Evolutionary conservation across 2,113 vertebrate genomes (phyloP), one percentile per base, ranked within the genome.

Genomic region (Castor canadensis): DNA sequence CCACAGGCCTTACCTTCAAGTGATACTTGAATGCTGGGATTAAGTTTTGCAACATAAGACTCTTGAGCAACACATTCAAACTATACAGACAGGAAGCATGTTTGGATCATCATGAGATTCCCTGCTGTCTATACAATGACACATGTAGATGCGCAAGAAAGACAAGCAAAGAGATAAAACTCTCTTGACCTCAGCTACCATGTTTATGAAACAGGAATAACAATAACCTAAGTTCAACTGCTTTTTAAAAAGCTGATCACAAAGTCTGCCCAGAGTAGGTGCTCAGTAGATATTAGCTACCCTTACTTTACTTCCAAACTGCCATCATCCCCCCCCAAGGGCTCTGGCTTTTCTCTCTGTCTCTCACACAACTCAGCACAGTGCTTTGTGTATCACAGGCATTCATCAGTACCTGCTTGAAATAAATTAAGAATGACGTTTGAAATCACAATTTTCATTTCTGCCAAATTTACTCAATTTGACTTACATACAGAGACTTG

Each of bases 311-410:
- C 54, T 32, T 77, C 30, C 1, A 9, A 82, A 30, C 67, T 19
- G 3, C 13, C 43, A 0, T 19, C 52, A 58, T 6, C 56, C 8
- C 22, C 11, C 9, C 17, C 30, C 26, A 15, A 32, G 45, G 32
- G 10, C 52, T 45, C 22, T 32, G 17, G 38, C 40, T 9, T 80
- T 79, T 80, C 30, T n/a, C n/a, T 86, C 20, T 19, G 3, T 19
- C 56, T 28, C 54, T 32, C 7, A 9, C 15, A 19, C 1, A 5
- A 9, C 15, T 8, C 12, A 6, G 35, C 67, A 43, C 9, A 32
- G 56, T 3, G 12, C 13, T 62, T 72, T 24, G 10, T 54, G n/a
- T 20, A 11, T 13, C 10, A 0, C 0, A 47, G 49, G 7, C 38
- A 43, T 54, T 45, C 30, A 9, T 35, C 62, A 19, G 6, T 10